Conservation (phyloP, 2,888 invertebrate species). For the Eupithecia exiguata region DNA sequence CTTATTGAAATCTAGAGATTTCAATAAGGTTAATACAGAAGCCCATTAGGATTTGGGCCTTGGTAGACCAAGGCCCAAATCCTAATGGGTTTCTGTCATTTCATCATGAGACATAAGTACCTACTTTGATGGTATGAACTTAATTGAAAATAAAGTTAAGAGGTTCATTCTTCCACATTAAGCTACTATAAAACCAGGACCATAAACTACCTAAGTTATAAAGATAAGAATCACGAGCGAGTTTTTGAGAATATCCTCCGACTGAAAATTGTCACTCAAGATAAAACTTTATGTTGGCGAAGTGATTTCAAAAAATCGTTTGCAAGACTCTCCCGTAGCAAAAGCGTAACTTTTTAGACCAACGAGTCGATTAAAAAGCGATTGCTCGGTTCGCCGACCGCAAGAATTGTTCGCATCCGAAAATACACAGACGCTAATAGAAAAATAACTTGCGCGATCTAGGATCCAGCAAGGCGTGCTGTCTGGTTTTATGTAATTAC, state of each 20-base stretch:
- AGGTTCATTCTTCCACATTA: neutral
- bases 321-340: constrained; percentile 32
- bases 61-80: neutral
- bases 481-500: constrained; percentile 61
- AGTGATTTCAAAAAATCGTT: constrained; percentile 35
- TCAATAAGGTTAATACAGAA: too few species aligned
- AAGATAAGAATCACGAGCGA: constrained; percentile 16
- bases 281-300: constrained; percentile 28
- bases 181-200: neutral
- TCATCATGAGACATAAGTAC: neutral
- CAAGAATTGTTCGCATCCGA: constrained; percentile 45
- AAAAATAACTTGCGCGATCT: constrained; percentile 43
- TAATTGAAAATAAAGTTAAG: neutral
- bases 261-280: constrained; percentile 24
- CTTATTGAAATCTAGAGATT: neutral
- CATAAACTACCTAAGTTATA: constrained; percentile 8
- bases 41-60: too few species aligned
- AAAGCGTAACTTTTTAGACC: constrained; percentile 39
- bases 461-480: constrained; percentile 52
- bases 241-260: constrained; percentile 21
- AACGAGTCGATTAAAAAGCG: constrained; percentile 48
- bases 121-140: neutral
- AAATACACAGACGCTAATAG: constrained; percentile 46
- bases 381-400: constrained; percentile 47
- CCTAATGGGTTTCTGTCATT: neutral